Evolutionary conservation across 2,888 invertebrate genomes (phyloP), one percentile per base, ranked within the genome.

Genomic region (Acleris emargana): DNA sequence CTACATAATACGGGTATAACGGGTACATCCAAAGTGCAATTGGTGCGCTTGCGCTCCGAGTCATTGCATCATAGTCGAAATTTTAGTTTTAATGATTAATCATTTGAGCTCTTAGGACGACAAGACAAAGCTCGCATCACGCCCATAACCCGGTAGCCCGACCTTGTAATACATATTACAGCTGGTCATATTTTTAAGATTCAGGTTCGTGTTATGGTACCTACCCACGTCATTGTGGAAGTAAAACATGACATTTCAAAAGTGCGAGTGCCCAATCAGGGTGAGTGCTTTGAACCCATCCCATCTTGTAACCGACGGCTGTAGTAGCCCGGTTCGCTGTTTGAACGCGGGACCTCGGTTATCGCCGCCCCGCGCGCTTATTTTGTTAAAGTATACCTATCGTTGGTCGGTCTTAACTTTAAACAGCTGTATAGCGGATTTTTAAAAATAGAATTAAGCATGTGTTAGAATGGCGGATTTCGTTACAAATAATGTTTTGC

Each of bases 261-360:
- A 60, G 66, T 61, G 64, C 25, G 59, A 64, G 64, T 60, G 66
- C 61, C 66, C 66, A 66, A 66, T 66, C 66, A 66, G 66, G 38
- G 57, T 57, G 57, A 66, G 66, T 66, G 66, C 47, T 61, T 54
- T 52, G 57, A 66, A 52, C 47, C 47, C 55, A 66, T 61, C 55
- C 66, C 66, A 60, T 64, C 59, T 64, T 50, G 59, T 64, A 45
- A 60, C 57, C 57, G 64, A 32, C 22, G 64, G 47, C 47, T 22
- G 45, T 54, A 59, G 28, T 43, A 17, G 25, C 43, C 59, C 28
- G 59, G 59, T 60, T 59, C 59, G 54, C 54, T 64, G 53, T 60
- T 55, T 64, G 64, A 64, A 64, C 58, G 64, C 53, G 42, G 50
- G 55, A 28, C 64, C 53, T 38, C 53, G 53, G 20, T 43, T 45